Evolutionary conservation across 2,797 vertebrate genomes (phyloP).

Genomic region (Alfaro cultratus): DNA sequence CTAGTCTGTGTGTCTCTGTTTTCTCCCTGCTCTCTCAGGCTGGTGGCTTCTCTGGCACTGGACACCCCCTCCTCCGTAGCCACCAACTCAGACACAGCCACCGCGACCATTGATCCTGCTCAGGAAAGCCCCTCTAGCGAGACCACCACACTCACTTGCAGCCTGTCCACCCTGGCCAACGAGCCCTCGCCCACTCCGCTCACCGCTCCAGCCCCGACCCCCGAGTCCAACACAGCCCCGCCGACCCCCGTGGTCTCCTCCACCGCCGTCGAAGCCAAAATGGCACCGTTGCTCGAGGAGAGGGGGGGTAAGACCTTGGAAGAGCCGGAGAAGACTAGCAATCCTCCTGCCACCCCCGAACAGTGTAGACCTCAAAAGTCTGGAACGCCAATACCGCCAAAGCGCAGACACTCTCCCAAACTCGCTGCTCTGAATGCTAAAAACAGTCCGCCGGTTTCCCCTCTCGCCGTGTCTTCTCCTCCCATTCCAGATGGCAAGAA

Average conservation of each 20-base stretch:
- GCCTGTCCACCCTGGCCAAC: constrained; percentile 86
- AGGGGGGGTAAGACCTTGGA: constrained; percentile 37
- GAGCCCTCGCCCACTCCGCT: constrained; percentile 84
- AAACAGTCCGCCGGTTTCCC: constrained; percentile 69
- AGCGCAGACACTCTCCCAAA: constrained; percentile 77
- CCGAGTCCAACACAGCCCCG: constrained; percentile 62
- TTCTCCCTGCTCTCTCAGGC: constrained; percentile 91
- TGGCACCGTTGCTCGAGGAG: constrained; percentile 66
- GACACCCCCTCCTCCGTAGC: constrained; percentile 96
- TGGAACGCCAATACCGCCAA: constrained; percentile 73
- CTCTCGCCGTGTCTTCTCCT: constrained; percentile 63
- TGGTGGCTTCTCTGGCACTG: constrained; percentile 90
- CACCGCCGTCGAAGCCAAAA: constrained; percentile 64
- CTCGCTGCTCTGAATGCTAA: constrained; percentile 68
- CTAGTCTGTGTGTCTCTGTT: constrained; percentile 88
- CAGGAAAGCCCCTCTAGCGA: constrained; percentile 98
- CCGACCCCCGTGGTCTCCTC: constrained; percentile 51
- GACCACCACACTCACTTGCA: constrained; percentile 95
- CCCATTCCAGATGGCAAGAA: constrained; percentile 50
- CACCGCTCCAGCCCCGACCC: constrained; percentile 61
- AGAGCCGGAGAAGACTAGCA: constrained; percentile 41
- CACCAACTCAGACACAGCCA: constrained; percentile 96
- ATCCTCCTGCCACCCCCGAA: constrained; percentile 58
- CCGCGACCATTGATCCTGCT: constrained; percentile 94
- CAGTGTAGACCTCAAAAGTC: constrained; percentile 58